Evolutionary conservation across 2,888 invertebrate species (phyloP).

Genomic region (Steromphala cineraria): DNA sequence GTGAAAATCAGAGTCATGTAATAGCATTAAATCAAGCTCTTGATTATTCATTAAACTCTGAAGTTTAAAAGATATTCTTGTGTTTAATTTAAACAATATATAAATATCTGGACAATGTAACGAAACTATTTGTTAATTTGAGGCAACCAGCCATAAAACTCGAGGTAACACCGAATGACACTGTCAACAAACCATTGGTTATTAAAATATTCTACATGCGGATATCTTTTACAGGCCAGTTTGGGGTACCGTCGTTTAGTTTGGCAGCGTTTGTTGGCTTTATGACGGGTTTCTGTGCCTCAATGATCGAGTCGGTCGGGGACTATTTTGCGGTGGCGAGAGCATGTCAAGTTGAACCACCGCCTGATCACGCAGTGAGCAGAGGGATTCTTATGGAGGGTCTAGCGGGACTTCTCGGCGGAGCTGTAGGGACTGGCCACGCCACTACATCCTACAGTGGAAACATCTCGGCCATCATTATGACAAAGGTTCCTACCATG

Average conservation of each 20-base stretch:
- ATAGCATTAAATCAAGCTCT: too few relatives aligned
- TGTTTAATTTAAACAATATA: too few relatives aligned
- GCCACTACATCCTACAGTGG: constrained; percentile 64
- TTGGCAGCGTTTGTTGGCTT: constrained; percentile 55
- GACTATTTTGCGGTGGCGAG: constrained; percentile 59
- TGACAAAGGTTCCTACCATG: constrained; percentile 37
- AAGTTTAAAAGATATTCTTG: too few relatives aligned
- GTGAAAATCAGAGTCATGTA: too few relatives aligned
- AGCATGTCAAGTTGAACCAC: constrained; percentile 44
- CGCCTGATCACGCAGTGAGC: constrained; percentile 60
- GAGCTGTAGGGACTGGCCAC: constrained; percentile 58
- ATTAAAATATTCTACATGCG: neutral
- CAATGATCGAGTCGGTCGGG: constrained; percentile 59
- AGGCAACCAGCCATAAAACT: too few relatives aligned
- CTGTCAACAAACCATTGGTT: too few relatives aligned
- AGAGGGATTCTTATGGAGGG: constrained; percentile 62
- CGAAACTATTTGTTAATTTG: too few relatives aligned
- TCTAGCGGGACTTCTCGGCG: constrained; percentile 56
- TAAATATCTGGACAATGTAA: too few relatives aligned
- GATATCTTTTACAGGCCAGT: constrained; percentile 56
- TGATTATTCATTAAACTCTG: too few relatives aligned
- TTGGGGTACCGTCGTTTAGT: constrained; percentile 54
- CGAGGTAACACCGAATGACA: too few relatives aligned
- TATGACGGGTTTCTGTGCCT: constrained; percentile 53
- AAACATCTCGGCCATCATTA: constrained; percentile 45